Conservation (phyloP, 2,888 invertebrate species). For the Trichopoda pennipes region DNA sequence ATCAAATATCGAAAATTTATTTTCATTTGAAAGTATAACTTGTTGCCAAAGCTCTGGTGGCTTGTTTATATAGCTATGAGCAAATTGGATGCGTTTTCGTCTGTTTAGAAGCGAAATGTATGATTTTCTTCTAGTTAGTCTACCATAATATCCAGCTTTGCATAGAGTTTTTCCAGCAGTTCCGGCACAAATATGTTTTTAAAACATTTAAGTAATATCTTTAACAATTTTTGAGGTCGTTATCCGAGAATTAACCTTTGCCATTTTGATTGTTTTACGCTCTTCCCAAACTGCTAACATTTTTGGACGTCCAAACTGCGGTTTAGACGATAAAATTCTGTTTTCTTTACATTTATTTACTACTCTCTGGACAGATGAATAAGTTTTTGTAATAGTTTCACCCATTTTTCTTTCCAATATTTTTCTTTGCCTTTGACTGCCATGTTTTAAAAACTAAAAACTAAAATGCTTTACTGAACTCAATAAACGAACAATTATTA, state of each 20-base stretch:
- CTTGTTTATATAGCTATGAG: slow-evolving; percentile 30
- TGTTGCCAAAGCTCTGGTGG: slow-evolving; percentile 11
- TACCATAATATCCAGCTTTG: slow-evolving; percentile 31
- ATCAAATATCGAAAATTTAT: not conserved
- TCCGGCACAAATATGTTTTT: slow-evolving; percentile 30
- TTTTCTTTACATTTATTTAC: too few relatives aligned
- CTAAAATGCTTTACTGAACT: too few relatives aligned
- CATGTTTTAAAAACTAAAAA: too few relatives aligned
- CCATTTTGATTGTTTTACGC: not conserved
- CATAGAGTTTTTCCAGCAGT: slow-evolving; percentile 39
- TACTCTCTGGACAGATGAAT: too few relatives aligned
- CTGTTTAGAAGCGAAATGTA: slow-evolving; percentile 9
- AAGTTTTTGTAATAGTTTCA: too few relatives aligned
- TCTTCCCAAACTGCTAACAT: not conserved
- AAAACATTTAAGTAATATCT: not conserved
- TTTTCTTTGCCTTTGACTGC: too few relatives aligned
- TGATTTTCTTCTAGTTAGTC: not conserved
- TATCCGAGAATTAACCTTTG: not conserved
- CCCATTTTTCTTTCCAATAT: too few relatives aligned
- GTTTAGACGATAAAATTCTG: too few relatives aligned
- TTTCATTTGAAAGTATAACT: not conserved
- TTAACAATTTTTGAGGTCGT: not conserved
- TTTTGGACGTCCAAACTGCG: not conserved
- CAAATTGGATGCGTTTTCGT: slow-evolving; percentile 40
- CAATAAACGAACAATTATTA: too few relatives aligned